A percentile compares a stretch with the other conserved stretches of the same genome.
Evolutionary conservation across 2,113 vertebrate genomes (phyloP).

Genomic region (Propithecus coquereli): DNA sequence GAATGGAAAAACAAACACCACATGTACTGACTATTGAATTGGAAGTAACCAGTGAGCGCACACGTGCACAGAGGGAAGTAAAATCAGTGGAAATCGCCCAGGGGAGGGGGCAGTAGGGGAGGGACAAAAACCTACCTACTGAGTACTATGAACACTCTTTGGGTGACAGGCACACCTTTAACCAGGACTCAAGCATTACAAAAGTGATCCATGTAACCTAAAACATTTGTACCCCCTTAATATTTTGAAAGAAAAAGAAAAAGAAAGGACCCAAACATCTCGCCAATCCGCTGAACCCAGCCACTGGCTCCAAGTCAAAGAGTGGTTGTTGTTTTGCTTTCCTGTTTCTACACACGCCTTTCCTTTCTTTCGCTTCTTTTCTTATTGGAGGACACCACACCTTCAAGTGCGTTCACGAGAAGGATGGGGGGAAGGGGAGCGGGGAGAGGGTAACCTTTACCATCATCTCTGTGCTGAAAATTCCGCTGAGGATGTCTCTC

Average conservation of each 20-base stretch:
- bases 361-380: background rate
- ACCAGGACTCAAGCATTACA: no score
- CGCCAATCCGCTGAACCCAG: background rate
- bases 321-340: background rate
- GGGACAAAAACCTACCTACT: no score
- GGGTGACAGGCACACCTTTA: no score
- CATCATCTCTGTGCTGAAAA: background rate
- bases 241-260: background rate
- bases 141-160: no score
- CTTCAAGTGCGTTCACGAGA: background rate
- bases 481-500: background rate
- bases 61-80: no score
- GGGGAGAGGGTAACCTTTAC: background rate
- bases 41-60: no score
- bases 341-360: background rate
- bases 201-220: no score
- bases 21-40: no score
- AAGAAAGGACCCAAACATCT: background rate
- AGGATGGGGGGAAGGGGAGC: background rate
- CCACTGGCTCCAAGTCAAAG: background rate
- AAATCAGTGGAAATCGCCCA: no score
- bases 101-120: no score
- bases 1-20: no score
- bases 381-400: background rate
- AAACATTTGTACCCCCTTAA: no score